Percentiles rank a stretch among this genome's conserved stretches.
These are phyloP conservation scores for Drosophila chauvacae DNA, from an alignment of 1,140 invertebrate genomes.

Conservation along the genomic window DNA sequence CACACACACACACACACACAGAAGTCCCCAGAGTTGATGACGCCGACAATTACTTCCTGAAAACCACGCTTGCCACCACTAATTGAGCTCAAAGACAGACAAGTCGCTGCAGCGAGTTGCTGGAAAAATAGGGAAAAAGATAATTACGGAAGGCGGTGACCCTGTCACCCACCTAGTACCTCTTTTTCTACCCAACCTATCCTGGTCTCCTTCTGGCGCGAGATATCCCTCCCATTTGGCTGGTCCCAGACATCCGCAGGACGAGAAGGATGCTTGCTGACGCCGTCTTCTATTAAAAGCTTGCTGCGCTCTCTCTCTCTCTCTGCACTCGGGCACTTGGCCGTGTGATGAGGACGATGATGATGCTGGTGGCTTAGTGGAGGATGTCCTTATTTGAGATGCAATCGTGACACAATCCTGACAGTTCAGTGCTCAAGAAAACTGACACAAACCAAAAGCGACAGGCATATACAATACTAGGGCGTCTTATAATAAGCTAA, in stretches of 20 bases:
- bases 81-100: conserved; percentile 40
- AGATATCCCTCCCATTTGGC: background rate
- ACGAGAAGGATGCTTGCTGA: conserved; percentile 38
- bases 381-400: conserved; percentile 28
- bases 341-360: conserved; percentile 15
- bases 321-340: conserved; percentile 20
- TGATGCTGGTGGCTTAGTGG: background rate
- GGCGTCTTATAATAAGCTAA: background rate
- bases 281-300: conserved; percentile 55
- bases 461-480: background rate
- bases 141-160: conserved; percentile 37
- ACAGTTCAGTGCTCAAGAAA: conserved; percentile 11
- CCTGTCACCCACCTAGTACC: conserved; percentile 17
- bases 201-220: background rate
- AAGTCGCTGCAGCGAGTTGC: conserved; percentile 30
- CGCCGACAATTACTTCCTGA: conserved; percentile 40
- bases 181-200: background rate
- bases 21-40: conserved; percentile 33
- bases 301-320: background rate
- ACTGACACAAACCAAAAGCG: background rate
- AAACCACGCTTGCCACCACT: conserved; percentile 43
- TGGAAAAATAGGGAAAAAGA: conserved; percentile 21
- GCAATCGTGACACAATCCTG: conserved; percentile 16
- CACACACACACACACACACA: background rate
- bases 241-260: conserved; percentile 29